Evolutionary conservation across 2,888 invertebrate genomes (phyloP).

Genomic region (Lymantria dispar): DNA sequence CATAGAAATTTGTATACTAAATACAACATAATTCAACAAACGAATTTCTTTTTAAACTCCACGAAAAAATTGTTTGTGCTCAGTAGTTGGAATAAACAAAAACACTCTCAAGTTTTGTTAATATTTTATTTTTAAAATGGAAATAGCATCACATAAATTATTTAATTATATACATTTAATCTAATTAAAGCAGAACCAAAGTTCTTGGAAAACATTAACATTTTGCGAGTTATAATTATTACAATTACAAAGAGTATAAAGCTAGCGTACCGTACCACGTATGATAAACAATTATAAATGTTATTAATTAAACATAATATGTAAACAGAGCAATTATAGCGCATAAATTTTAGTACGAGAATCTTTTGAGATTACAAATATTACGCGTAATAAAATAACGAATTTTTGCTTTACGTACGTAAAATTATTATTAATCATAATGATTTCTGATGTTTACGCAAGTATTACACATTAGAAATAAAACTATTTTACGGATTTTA

Average conservation of each 20-base stretch:
- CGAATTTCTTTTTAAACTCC: too few relatives aligned
- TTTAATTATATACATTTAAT: constrained; percentile 63
- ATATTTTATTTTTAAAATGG: constrained; percentile 56
- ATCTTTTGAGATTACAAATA: neutral
- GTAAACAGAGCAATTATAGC: neutral
- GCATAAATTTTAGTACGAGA: neutral
- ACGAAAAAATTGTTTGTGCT: neutral
- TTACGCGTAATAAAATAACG: neutral
- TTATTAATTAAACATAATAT: constrained; percentile 7
- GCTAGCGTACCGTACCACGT: constrained; percentile 48
- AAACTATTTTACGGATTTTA: too few relatives aligned
- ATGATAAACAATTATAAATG: constrained; percentile 29
- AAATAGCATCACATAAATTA: constrained; percentile 67
- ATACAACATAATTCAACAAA: too few relatives aligned
- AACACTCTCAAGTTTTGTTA: constrained; percentile 48
- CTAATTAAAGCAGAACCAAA: constrained; percentile 78
- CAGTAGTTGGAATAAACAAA: constrained; percentile 12
- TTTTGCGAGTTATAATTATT: constrained; percentile 22
- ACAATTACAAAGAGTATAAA: constrained; percentile 47
- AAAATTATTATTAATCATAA: too few relatives aligned
- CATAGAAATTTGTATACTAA: too few relatives aligned
- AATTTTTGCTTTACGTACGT: too few relatives aligned
- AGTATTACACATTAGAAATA: too few relatives aligned
- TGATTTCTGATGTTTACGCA: too few relatives aligned
- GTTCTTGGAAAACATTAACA: constrained; percentile 59